Conservation (phyloP, 2,888 invertebrate genomes). For the Epistrophe grossulariae region DNA sequence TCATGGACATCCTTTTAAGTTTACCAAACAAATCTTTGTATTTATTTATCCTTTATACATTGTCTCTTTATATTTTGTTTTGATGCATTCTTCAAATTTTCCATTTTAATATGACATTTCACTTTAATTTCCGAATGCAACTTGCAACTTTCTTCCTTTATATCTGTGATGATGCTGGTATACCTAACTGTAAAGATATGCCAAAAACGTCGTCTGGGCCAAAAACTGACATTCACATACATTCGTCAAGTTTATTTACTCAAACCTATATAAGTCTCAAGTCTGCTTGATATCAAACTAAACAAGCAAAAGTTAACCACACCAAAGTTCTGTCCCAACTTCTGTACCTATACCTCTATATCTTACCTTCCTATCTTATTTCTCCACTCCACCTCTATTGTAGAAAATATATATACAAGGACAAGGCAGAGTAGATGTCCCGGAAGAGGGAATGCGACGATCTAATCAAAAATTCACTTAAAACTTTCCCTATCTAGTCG, state of each 20-base stretch:
- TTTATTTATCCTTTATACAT: background rate
- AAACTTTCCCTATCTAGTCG: conserved; percentile 57
- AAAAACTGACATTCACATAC: conserved; percentile 55
- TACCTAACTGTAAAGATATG: background rate
- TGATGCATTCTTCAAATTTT: conserved; percentile 11
- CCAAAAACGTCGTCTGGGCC: conserved; percentile 27
- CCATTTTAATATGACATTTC: conserved; percentile 41
- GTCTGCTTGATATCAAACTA: conserved; percentile 20
- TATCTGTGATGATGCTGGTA: too few species aligned
- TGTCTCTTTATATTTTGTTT: conserved; percentile 16
- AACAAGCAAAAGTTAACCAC: conserved; percentile 63
- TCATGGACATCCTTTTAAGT: background rate
- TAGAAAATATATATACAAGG: conserved; percentile 1
- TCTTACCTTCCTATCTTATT: background rate
- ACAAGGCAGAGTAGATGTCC: conserved; percentile 37
- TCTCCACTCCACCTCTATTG: background rate
- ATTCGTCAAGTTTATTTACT: conserved; percentile 68
- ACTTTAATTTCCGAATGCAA: conserved; percentile 50
- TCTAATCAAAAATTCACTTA: conserved; percentile 76
- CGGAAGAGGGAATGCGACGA: conserved; percentile 37
- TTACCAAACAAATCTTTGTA: background rate
- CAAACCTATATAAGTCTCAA: conserved; percentile 23
- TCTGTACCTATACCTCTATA: background rate
- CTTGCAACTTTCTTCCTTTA: conserved; percentile 15
- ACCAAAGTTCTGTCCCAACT: conserved; percentile 51